phyloP scores from a whole-genome alignment of 1,140 invertebrate genomes.

The Drosophila bocki region DNA sequence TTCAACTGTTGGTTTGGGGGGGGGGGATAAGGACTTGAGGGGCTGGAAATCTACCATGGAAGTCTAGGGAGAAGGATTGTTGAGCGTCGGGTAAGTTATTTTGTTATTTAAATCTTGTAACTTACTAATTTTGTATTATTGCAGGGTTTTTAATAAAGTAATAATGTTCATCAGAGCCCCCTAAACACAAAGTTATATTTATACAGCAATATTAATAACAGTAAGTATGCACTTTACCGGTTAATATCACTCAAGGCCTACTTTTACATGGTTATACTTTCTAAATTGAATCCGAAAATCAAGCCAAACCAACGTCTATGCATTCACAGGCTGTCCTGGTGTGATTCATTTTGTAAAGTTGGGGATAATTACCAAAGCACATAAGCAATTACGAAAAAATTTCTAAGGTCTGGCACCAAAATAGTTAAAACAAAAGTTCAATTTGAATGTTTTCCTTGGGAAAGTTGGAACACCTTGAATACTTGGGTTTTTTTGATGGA shows the following conservation, averaged over 20 bases:
- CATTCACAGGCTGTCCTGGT: background rate
- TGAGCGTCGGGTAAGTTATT: background rate
- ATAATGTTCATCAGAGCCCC: background rate
- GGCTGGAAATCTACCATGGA: background rate
- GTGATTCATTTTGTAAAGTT: background rate
- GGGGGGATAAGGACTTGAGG: background rate
- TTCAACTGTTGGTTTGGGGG: background rate
- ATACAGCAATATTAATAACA: background rate
- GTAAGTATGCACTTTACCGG: background rate
- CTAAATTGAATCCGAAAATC: background rate
- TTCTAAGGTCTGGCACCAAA: background rate
- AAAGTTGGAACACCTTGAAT: background rate
- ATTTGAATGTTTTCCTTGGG: background rate
- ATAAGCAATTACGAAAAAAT: background rate
- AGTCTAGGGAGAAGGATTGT: background rate
- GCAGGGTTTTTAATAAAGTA: background rate
- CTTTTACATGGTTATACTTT: background rate
- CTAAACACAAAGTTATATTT: too few relatives aligned
- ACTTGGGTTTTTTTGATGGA: background rate
- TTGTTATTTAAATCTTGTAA: too few relatives aligned
- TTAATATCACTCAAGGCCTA: background rate
- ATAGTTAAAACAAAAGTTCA: background rate
- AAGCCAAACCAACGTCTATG: background rate
- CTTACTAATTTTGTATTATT: background rate
- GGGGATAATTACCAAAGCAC: background rate